Evolutionary conservation across 1,140 invertebrate genomes (phyloP).

Genomic region (Listronotus oregonensis): DNA sequence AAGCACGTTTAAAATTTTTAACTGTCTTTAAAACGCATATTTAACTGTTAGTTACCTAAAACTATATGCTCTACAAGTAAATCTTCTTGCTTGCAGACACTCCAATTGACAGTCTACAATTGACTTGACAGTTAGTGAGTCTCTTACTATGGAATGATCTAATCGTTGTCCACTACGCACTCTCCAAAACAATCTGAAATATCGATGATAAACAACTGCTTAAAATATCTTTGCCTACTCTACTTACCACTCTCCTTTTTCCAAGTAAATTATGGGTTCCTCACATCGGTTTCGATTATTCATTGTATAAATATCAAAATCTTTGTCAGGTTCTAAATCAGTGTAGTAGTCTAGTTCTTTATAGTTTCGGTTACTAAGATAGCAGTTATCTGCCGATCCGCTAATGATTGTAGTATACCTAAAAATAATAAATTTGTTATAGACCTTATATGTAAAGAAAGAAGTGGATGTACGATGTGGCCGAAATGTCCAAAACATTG

Average conservation of each 20-base stretch:
- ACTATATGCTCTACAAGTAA: conserved; percentile 78
- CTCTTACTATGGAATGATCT: conserved; percentile 64
- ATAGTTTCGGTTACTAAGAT: conserved; percentile 70
- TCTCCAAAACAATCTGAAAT: conserved; percentile 79
- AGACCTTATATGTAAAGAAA: too few species aligned
- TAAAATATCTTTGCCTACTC: too few species aligned
- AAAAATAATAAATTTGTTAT: not conserved
- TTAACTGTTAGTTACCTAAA: conserved; percentile 62
- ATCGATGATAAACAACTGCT: not conserved
- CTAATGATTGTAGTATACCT: conserved; percentile 57
- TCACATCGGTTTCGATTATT: conserved; percentile 56
- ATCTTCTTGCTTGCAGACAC: conserved; percentile 68
- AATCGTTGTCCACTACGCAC: conserved; percentile 73
- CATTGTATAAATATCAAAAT: conserved; percentile 79
- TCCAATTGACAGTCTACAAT: conserved; percentile 77
- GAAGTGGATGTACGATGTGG: too few species aligned
- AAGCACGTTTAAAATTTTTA: too few species aligned
- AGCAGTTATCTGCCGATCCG: conserved; percentile 71
- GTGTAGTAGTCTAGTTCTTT: conserved; percentile 71
- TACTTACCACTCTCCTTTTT: conserved; percentile 54
- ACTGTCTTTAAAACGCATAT: too few species aligned
- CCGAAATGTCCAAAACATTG: too few species aligned
- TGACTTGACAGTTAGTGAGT: conserved; percentile 67
- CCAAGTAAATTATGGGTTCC: conserved; percentile 24
- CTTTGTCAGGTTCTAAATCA: conserved; percentile 73